These are phyloP conservation scores for Ceratosolen solmsi DNA, from an alignment of 1,140 invertebrate genomes.

Conservation along the genomic window DNA sequence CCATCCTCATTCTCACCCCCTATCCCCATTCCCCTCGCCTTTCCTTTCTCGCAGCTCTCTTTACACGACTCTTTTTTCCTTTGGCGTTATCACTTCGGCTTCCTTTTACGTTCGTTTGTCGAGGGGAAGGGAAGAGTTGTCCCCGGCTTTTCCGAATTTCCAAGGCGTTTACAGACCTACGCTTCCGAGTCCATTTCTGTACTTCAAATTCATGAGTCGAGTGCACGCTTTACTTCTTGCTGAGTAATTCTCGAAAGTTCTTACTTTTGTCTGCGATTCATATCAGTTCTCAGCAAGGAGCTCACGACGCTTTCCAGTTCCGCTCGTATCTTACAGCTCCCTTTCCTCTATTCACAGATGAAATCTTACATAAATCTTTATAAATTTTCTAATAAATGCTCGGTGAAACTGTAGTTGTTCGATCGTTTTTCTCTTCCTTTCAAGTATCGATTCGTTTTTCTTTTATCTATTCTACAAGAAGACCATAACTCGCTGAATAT, in stretches of 20 bases:
- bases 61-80: background rate
- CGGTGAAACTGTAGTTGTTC: background rate
- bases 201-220: background rate
- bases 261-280: background rate
- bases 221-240: background rate
- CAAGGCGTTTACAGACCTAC: background rate
- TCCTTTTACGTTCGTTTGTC: slow-evolving; percentile 8
- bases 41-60: background rate
- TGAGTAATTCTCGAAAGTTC: background rate
- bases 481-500: background rate
- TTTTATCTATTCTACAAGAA: background rate
- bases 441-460: too few species aligned
- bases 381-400: background rate
- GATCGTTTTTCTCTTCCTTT: too few species aligned
- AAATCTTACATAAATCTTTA: background rate
- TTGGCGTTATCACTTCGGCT: background rate
- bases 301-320: background rate
- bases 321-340: background rate
- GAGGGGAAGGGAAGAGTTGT: background rate
- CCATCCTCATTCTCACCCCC: background rate
- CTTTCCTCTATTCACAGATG: background rate
- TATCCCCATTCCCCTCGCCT: background rate
- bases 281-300: background rate
- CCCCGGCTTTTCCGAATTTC: background rate
- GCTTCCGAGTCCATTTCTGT: background rate